Base-by-base conservation (phyloP, 2,797 vertebrate genomes). In the Tapirus indicus region DNA sequence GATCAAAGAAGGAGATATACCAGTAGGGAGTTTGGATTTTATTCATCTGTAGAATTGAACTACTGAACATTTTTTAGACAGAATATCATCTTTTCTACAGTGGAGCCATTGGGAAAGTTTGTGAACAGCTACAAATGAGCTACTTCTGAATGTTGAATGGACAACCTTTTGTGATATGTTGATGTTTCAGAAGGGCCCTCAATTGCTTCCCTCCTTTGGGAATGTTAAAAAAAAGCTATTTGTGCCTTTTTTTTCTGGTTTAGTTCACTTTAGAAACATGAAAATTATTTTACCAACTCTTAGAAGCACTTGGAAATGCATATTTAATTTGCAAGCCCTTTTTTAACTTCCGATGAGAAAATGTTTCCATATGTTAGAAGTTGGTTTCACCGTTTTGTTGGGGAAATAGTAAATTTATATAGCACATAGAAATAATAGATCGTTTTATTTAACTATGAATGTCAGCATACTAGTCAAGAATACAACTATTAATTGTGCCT, bases 301-400 rank as follows among this genome's bases (percentile, higher is more conserved):
- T 66, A 44, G 72, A 60, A 80, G 27, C 47, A 77, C 32, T 95
- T 94, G 32, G 27, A 72, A 83, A 77, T 83, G 17, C 25, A 32
- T 68, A 58, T 64, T 95, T 77, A 77, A 72, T 93, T 82, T 90
- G 44, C n/a, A 90, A 44, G 75, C 20, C 17, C 64, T 47, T 78
- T 94, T 95, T 94, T 94, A 52, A 91, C 86, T 95, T 90, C 20
- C 41, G 69, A 6, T 72, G n/a, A 82, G 21, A 41, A 80, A 74
- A 54, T 88, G 16, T 88, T 96, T 54, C 25, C 49, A 2, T 69
- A 29, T 93, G 25, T 91, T 97, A 91, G 38, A 93, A 91, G 66
- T 88, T 88, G 58, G 14, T 75, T 69, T 97, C n/a, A 72, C 20
- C 38, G 77, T 94, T 91, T 92, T 83, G 7, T 71, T n/a, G 18